Conservation (phyloP, 2,113 vertebrate genomes). For the Trichechus manatus region DNA sequence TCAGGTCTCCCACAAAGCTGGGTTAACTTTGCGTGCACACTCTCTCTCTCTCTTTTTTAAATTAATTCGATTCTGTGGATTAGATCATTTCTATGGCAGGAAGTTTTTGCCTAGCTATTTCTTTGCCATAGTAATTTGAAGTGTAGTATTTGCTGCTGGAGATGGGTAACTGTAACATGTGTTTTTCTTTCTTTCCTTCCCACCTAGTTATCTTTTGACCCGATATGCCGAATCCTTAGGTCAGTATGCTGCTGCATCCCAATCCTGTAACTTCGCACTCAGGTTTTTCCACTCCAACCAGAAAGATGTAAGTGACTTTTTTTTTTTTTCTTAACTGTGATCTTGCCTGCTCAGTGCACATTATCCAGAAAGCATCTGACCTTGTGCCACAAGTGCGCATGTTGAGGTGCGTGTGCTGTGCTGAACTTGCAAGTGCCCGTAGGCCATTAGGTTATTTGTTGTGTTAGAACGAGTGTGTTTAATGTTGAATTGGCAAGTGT, state of each 20-base stretch:
- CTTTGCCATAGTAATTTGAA: constrained; percentile 44
- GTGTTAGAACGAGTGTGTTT: not conserved
- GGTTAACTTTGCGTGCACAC: not conserved
- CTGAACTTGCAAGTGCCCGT: not conserved
- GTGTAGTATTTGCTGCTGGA: not conserved
- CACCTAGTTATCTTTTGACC: constrained; percentile 94
- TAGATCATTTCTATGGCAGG: not conserved
- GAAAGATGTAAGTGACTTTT: constrained; percentile 97
- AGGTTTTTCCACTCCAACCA: constrained; percentile 99
- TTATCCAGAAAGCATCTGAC: not conserved
- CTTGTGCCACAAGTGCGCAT: not conserved
- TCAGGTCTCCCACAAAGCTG: not conserved
- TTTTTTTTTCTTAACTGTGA: not conserved
- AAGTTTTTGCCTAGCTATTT: constrained; percentile 33
- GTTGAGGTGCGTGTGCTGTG: not conserved
- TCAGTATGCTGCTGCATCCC: constrained; percentile 97
- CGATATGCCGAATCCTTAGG: constrained; percentile 96
- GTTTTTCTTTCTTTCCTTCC: constrained; percentile 72
- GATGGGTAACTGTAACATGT: constrained; percentile 34
- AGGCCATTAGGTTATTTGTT: not conserved
- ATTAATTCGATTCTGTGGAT: not conserved
- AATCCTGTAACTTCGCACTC: constrained; percentile 99
- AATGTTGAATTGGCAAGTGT: not conserved
- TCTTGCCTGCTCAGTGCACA: constrained; percentile 9
- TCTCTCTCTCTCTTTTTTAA: not conserved